Evolutionary conservation across 2,113 vertebrate species (phyloP), one percentile per base, ranked within the genome.

Genomic region (Sceloporus tristichus): DNA sequence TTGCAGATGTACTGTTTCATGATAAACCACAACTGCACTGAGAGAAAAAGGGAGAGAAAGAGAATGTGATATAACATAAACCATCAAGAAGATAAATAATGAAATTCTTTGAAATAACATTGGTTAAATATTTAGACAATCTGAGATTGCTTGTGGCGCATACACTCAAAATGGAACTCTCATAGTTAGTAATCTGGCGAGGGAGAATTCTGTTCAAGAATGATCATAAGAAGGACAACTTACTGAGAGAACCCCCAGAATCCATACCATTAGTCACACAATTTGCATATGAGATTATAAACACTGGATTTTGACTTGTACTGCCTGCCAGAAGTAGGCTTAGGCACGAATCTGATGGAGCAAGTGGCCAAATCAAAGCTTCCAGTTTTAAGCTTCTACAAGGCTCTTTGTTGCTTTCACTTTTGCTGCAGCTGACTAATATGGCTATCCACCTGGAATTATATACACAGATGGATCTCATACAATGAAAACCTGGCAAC

Each of bases 61-160:
- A 94, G 94, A 97, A 95, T 96, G 95, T 97, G 96, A 97, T 97
- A 97, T 97, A 96, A 95, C 93, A 97, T 97, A 97, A 97, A 97
- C 97, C 96, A 97, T 97, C 97, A 97, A 96, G 96, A 97, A 97
- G 97, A 97, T 97, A 97, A 97, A 97, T 97, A 97, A 97, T 62
- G 92, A 97, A 97, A 97, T 97, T 96, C 96, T 97, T 97, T 97
- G 96, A 97, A 97, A 97, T 96, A 97, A 96, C 94, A 83, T 92
- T 95, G 92, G 95, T 97, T 97, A 97, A 97, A 97, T 97, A 97
- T 97, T 97, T 97, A 97, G 97, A 97, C 97, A 96, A 96, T 96
- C 96, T 96, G 96, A 96, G 96, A 94, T 96, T 95, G 91, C 94
- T 95, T 88, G 91, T 68, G 53, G 42, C 62, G 53, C 86, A 23